These are phyloP conservation scores for Somateria mollissima DNA, from an alignment of 2,797 vertebrate species.

Conservation along the genomic window DNA sequence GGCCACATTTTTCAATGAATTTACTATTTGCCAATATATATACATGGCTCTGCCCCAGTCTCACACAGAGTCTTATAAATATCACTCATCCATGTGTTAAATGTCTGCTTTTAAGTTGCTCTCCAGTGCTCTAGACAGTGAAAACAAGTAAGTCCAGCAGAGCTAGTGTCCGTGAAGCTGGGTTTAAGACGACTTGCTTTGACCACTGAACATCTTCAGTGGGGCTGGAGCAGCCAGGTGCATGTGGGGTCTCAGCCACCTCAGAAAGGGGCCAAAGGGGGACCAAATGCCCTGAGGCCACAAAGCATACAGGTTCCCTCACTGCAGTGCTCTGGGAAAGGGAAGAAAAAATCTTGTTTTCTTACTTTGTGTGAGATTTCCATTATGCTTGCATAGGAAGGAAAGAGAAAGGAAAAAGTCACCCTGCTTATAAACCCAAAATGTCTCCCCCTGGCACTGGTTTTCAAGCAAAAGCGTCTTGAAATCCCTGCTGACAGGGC, in stretches of 20 bases:
- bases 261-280: not conserved
- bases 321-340: not conserved
- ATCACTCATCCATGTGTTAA: not conserved
- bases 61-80: not conserved
- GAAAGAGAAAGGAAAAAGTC: not conserved
- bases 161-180: not conserved
- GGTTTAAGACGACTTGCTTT: not conserved
- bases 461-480: not conserved
- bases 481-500: not conserved
- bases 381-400: not conserved
- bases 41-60: not conserved
- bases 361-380: not conserved
- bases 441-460: not conserved
- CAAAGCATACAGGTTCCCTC: not conserved
- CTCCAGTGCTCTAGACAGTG: not conserved
- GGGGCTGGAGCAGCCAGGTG: not conserved
- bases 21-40: not conserved
- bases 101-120: constrained; percentile 4
- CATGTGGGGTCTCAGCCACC: not conserved
- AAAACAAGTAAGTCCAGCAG: not conserved
- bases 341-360: not conserved
- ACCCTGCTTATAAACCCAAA: not conserved
- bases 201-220: not conserved
- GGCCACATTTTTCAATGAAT: not conserved
- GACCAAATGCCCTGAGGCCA: not conserved